Base-by-base conservation (phyloP, 1,140 invertebrate species). In the Drosophila oshimai region DNA sequence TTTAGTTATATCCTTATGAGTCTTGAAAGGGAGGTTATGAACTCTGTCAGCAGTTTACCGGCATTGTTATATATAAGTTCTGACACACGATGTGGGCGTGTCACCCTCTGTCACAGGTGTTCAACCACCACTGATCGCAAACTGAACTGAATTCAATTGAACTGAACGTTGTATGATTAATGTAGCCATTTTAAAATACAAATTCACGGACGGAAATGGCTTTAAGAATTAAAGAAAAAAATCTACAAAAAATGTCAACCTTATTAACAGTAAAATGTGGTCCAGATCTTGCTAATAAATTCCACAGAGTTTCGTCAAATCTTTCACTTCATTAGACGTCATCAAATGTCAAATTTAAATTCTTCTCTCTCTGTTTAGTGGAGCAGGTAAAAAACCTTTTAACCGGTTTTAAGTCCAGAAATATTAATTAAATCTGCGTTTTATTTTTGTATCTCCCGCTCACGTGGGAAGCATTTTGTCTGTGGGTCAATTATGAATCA, bases 331-430 rank as follows among this genome's bases (percentile, higher is more conserved):
- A 31, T 60, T 60, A 13, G 12, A 18, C 13, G 9, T 17, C 15
- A 37, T 13, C 20, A 24, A 12, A 6, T 7, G 29, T 36, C 31
- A 37, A 33, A 24, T 18, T 26, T 37, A n/a, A 22, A 10, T 41
- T 55, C 34, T 55, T 45, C 17, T n/a, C 24, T 26, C n/a, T 29
- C 13, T 28, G 46, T 28, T 58, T 58, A 60, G 53, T 26, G 50
- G 15, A 50, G 22, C 22, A 53, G 33, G 41, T 22, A 20, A 18
- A 39, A 31, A 74, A 28, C 47, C 45, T 61, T 41, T 65, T 31
- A 80, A 84, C 79, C 71, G 80, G 80, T 86, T 84, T 31, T 1
- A 2, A 31, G 24, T 53, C 15, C 10, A 65, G 39, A 50, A 65
- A 13, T 26, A 64, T 64, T 65, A 33, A 50, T 65, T 65, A 41